Evolutionary conservation across 2,797 vertebrate species (phyloP).

Genomic region (Esox lucius): DNA sequence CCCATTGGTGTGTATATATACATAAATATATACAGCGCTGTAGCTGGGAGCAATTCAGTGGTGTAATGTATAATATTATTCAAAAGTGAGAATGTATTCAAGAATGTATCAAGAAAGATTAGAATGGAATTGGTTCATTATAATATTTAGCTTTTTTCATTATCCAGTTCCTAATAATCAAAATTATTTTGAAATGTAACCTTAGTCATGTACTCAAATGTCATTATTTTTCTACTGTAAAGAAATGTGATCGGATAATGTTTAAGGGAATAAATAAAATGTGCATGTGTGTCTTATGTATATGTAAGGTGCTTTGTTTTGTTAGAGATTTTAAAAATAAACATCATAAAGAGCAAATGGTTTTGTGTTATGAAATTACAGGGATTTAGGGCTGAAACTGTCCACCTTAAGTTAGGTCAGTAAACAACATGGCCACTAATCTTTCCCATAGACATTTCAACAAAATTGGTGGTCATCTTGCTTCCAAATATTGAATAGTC

Average conservation of each 20-base stretch:
- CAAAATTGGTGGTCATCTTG: no score
- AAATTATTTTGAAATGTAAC: slow-evolving; percentile 37
- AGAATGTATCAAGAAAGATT: slow-evolving; percentile 44
- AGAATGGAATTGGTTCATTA: slow-evolving; percentile 31
- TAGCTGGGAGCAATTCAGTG: slow-evolving; percentile 43
- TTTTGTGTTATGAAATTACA: not conserved
- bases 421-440: no score
- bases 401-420: no score
- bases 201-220: slow-evolving; percentile 45
- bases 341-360: not conserved
- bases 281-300: slow-evolving; percentile 40
- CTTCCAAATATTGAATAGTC: no score
- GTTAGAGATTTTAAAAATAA: not conserved
- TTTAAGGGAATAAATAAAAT: slow-evolving; percentile 43
- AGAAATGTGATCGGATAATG: slow-evolving; percentile 39
- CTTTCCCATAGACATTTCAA: no score
- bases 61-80: slow-evolving; percentile 29
- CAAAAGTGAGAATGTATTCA: slow-evolving; percentile 41
- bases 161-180: slow-evolving; percentile 51
- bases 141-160: slow-evolving; percentile 22
- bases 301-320: slow-evolving; percentile 14
- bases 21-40: slow-evolving; percentile 2
- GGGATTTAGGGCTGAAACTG: not conserved
- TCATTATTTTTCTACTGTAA: slow-evolving; percentile 76
- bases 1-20: slow-evolving; percentile 30